Evolutionary conservation across 2,113 vertebrate genomes (phyloP).

Genomic region (Rattus norvegicus): GRCr8 NC_086022.1:180099001-180099500

Average conservation of each 20-base stretch:
- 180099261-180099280: conserved; percentile 78
- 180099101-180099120: background rate
- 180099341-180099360: background rate
- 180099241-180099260: conserved; percentile 64
- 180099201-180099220: background rate
- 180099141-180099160: background rate
- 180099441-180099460: no score
- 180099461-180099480: no score
- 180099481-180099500: no score
- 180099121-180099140: conserved; percentile 70
- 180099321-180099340: conserved; percentile 2
- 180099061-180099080: background rate
- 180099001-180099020: background rate
- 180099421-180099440: no score
- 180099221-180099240: conserved; percentile 76
- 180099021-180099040: background rate
- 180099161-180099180: conserved; percentile 15
- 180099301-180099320: conserved; percentile 77
- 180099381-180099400: background rate
- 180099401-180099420: background rate
- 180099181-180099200: background rate
- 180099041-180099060: background rate
- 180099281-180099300: conserved; percentile 34
- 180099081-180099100: background rate
- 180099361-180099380: background rate